These are phyloP conservation scores for Temnothorax rugatulus DNA, from an alignment of 2,888 invertebrate species.

Conservation along the genomic window DNA sequence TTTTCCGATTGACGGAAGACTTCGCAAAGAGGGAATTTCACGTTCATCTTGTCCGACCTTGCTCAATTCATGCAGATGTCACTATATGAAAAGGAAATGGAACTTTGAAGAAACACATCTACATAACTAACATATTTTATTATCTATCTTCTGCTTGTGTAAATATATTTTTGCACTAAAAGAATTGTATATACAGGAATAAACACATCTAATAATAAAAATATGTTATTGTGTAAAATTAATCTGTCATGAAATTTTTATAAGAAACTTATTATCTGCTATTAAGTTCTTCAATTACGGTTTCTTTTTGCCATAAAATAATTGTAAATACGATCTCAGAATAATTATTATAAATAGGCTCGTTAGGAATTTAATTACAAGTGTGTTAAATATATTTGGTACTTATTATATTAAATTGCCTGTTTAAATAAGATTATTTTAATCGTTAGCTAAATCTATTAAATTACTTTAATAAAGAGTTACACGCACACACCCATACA, in stretches of 20 bases:
- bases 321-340: not conserved
- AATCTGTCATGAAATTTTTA: not conserved
- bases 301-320: not conserved
- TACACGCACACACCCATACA: not conserved
- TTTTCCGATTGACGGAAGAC: conserved; percentile 64
- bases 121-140: not conserved
- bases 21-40: conserved; percentile 35
- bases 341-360: not conserved
- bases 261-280: not conserved
- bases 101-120: not conserved
- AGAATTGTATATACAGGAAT: not conserved
- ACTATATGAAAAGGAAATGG: not conserved
- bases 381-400: not conserved
- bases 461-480: not conserved
- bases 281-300: not conserved
- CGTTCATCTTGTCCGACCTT: not conserved
- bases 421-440: not conserved
- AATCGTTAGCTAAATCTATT: not conserved
- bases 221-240: not conserved
- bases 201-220: not conserved
- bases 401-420: not conserved
- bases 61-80: not conserved
- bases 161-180: not conserved
- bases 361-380: not conserved
- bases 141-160: not conserved